Percentiles rank a stretch among this genome's conserved stretches.
These are phyloP conservation scores for Riparia riparia DNA, from an alignment of 2,113 vertebrate genomes.

Conservation along the genomic window DNA sequence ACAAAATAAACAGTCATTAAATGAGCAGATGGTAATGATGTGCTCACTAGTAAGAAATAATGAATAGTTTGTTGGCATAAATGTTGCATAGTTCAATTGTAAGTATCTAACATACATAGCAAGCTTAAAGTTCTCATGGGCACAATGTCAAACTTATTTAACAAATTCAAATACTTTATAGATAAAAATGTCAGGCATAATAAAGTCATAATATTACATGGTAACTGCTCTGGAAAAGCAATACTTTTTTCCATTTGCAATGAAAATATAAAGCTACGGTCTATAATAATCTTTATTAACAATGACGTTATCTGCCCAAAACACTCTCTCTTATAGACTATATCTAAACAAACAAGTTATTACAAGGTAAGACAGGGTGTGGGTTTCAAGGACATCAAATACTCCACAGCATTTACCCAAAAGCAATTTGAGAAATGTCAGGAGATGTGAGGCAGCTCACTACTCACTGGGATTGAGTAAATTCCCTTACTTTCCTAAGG, in stretches of 20 bases:
- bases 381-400: neutral
- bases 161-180: neutral
- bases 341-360: neutral
- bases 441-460: neutral
- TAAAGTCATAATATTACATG: neutral
- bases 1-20: slow-evolving; percentile 19
- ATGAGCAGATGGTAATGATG: neutral
- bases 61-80: neutral
- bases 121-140: neutral
- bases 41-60: neutral
- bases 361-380: neutral
- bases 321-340: neutral
- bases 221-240: neutral
- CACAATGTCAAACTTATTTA: neutral
- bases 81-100: neutral
- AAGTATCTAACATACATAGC: neutral
- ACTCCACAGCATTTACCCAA: neutral
- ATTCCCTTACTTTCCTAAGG: neutral
- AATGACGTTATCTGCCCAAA: neutral
- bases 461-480: neutral
- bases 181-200: neutral
- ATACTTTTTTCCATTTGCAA: neutral
- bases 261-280: neutral
- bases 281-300: neutral
- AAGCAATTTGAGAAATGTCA: neutral